Evolutionary conservation across 2,888 invertebrate genomes (phyloP).

Genomic region (Drosophila mettleri): DNA sequence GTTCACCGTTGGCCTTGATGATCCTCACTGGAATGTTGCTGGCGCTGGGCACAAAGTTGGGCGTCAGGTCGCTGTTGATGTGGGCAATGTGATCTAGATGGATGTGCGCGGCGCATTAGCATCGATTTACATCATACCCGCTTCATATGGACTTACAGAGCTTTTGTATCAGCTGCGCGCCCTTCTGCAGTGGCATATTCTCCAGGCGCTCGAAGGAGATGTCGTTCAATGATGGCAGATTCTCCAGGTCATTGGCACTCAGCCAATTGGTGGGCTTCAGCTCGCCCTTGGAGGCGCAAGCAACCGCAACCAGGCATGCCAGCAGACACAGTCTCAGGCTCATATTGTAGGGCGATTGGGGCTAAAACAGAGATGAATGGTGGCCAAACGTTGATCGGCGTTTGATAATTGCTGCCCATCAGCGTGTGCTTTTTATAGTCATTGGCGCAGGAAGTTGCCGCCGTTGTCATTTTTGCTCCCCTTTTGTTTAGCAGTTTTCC

Average conservation of each 20-base stretch:
- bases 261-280: slow-evolving; percentile 76
- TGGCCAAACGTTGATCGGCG: slow-evolving; percentile 72
- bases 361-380: slow-evolving; percentile 33
- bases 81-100: slow-evolving; percentile 65
- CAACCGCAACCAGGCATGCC: slow-evolving; percentile 67
- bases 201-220: slow-evolving; percentile 71
- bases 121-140: background rate
- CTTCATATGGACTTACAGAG: slow-evolving; percentile 67
- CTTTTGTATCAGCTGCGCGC: slow-evolving; percentile 70
- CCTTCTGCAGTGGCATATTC: slow-evolving; percentile 68
- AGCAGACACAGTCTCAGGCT: slow-evolving; percentile 67
- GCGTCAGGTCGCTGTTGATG: slow-evolving; percentile 62
- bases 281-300: slow-evolving; percentile 59
- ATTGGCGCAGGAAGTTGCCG: slow-evolving; percentile 19
- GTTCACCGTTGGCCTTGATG: slow-evolving; percentile 69
- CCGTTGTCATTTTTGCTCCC: slow-evolving; percentile 26
- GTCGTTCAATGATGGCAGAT: slow-evolving; percentile 73
- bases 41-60: slow-evolving; percentile 77
- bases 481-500: slow-evolving; percentile 26
- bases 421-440: slow-evolving; percentile 56
- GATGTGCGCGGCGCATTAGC: background rate
- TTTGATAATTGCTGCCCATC: slow-evolving; percentile 54
- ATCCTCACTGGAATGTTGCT: slow-evolving; percentile 74
- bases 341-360: slow-evolving; percentile 40
- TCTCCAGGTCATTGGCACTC: slow-evolving; percentile 64